These are phyloP conservation scores for Trinorchestia longiramus DNA, from an alignment of 1,140 invertebrate species.

Conservation along the genomic window DNA sequence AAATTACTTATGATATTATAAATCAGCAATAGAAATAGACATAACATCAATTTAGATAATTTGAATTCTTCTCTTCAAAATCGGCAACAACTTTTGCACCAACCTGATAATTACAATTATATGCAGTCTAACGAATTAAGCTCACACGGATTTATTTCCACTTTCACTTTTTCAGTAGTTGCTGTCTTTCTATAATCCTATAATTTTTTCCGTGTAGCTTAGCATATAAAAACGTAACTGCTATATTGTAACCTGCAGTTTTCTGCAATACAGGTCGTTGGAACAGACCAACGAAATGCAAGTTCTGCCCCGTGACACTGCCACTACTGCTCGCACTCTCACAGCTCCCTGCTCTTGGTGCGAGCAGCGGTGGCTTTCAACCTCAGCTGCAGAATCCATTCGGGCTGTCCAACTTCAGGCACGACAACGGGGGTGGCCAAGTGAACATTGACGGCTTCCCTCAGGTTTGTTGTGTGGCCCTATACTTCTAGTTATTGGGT, in stretches of 20 bases:
- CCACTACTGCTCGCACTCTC: neutral
- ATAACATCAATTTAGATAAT: too few species aligned
- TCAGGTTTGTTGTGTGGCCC: neutral
- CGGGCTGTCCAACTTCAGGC: neutral
- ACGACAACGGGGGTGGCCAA: neutral
- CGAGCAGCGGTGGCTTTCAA: neutral
- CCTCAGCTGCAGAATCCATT: neutral
- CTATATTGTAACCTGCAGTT: neutral
- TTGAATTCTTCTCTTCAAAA: too few species aligned
- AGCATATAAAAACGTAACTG: too few species aligned
- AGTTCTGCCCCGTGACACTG: neutral
- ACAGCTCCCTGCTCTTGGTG: neutral
- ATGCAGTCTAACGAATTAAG: too few species aligned
- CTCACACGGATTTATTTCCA: too few species aligned
- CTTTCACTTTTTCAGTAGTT: too few species aligned
- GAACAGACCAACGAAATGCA: neutral
- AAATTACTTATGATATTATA: too few species aligned
- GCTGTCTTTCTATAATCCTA: too few species aligned
- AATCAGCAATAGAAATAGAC: too few species aligned
- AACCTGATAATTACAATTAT: too few species aligned
- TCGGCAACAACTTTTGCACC: too few species aligned
- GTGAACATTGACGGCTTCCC: conserved; percentile 1
- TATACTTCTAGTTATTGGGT: too few species aligned
- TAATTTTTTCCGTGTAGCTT: neutral
- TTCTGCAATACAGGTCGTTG: neutral